Evolutionary conservation across 2,797 vertebrate species (phyloP), one percentile per base, ranked within the genome.

Genomic region (Chaetodon trifasciatus): DNA sequence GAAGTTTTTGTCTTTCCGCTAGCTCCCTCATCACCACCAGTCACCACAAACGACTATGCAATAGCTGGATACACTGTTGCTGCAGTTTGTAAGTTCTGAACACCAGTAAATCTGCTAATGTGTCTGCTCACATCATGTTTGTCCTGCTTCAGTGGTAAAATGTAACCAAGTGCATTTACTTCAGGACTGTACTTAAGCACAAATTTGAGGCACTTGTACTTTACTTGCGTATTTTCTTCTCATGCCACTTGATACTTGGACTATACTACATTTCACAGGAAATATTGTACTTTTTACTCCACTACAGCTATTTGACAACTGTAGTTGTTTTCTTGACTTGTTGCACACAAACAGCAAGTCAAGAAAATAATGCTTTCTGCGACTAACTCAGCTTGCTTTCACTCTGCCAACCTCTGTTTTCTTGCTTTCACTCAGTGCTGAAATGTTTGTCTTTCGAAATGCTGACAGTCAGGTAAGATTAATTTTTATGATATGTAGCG

Each of bases 71-170:
- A 1, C 3, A 17, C 42, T 42, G 2, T 1, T 9, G 9, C 0
- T 3, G 28, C 0, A 47, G 23, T 37, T 16, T 8, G 85, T 90
- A 56, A 66, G 74, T 82, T 64, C 8, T 62, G 3, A 78, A 64
- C 5, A 15, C 11, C 1, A 28, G 40, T 24, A 46, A 17, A 47
- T 53, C 7, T 32, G 28, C 35, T 24, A n/a, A 1, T 40, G 47
- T 76, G 24, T 40, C 7, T 67, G 19, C 24, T 32, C 1, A 23
- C 1, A 0, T 32, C 28, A n/a, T 16, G 9, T 50, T 47, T 55
- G 4, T 39, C 58, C 28, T 12, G 24, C 23, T 42, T 69, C 44
- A 42, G 8, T 12, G 19, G 19, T 40, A 17, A 15, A n/a, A 35
- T 35, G 35, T 39, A 57, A 57, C 55, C 4, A 35, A 35, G 3